Evolutionary conservation across 2,888 invertebrate genomes (phyloP).

Genomic region (Horisme vitalbata): DNA sequence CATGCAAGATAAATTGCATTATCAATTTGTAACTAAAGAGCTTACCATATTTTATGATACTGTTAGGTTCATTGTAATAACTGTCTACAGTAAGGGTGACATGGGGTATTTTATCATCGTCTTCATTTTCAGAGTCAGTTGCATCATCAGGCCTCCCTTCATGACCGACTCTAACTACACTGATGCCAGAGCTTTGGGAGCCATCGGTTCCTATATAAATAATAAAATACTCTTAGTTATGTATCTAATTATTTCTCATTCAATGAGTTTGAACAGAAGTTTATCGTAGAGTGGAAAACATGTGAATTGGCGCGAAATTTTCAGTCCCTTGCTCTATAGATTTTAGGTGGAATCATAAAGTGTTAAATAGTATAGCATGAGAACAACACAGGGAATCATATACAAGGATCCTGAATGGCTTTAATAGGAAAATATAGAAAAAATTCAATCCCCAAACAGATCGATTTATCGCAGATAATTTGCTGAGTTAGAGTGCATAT

Average conservation of each 20-base stretch:
- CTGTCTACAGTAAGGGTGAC: constrained; percentile 86
- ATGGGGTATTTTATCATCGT: constrained; percentile 84
- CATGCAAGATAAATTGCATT: no score
- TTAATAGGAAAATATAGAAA: no score
- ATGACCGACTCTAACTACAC: constrained; percentile 83
- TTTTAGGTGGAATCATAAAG: no score
- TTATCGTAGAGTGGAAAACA: no score
- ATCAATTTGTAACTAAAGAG: no score
- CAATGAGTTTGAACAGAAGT: no score
- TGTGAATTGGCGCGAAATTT: constrained; percentile 40
- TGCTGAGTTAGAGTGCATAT: no score
- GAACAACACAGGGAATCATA: no score
- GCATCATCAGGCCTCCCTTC: constrained; percentile 80
- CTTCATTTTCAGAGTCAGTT: constrained; percentile 81
- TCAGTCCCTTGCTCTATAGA: not conserved
- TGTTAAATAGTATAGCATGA: no score
- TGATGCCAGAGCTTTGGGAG: constrained; percentile 83
- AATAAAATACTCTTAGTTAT: not conserved
- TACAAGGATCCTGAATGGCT: no score
- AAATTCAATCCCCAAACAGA: no score
- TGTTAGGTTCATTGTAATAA: constrained; percentile 83
- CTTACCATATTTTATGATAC: constrained; percentile 79
- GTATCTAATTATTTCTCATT: not conserved
- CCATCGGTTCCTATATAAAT: constrained; percentile 66
- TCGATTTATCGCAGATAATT: no score